Evolutionary conservation across 1,140 invertebrate species (phyloP).

Genomic region (Lordiphosa clarofinis): DNA sequence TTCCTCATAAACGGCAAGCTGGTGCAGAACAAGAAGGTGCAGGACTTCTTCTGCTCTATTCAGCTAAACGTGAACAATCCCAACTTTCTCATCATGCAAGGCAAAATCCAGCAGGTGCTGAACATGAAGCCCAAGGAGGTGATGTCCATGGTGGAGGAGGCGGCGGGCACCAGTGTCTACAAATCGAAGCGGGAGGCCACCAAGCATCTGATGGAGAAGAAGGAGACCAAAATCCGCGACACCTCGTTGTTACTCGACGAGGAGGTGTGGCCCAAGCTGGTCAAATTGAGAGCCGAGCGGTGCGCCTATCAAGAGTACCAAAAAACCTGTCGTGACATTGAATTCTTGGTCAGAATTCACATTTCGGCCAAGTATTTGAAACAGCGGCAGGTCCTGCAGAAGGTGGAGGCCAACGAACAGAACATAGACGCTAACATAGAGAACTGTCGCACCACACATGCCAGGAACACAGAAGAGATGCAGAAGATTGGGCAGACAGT

Average conservation of each 20-base stretch:
- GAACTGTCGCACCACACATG: constrained; percentile 80
- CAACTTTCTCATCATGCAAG: constrained; percentile 99
- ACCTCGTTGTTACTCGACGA: constrained; percentile 91
- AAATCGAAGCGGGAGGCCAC: constrained; percentile 95
- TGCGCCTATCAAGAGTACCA: constrained; percentile 93
- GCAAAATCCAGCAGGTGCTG: constrained; percentile 98
- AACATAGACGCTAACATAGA: constrained; percentile 59
- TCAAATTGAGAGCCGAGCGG: constrained; percentile 92
- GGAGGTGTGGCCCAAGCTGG: constrained; percentile 92
- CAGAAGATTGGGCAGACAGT: constrained; percentile 81
- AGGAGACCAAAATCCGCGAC: constrained; percentile 94
- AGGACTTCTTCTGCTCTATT: constrained; percentile 97
- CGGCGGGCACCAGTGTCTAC: constrained; percentile 98
- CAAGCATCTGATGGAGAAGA: constrained; percentile 94
- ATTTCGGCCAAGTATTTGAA: constrained; percentile 70
- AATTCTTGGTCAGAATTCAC: constrained; percentile 87
- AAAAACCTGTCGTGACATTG: constrained; percentile 91
- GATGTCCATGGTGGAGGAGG: constrained; percentile 99
- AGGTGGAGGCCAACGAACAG: constrained; percentile 50
- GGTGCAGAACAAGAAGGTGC: constrained; percentile 93
- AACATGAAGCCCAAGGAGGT: constrained; percentile 99
- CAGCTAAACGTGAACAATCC: constrained; percentile 99
- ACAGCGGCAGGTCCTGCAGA: constrained; percentile 43
- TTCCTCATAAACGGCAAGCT: constrained; percentile 97
- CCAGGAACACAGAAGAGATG: constrained; percentile 82